Conservation (phyloP, 2,113 vertebrate species). For the Piliocolobus tephrosceles region DNA sequence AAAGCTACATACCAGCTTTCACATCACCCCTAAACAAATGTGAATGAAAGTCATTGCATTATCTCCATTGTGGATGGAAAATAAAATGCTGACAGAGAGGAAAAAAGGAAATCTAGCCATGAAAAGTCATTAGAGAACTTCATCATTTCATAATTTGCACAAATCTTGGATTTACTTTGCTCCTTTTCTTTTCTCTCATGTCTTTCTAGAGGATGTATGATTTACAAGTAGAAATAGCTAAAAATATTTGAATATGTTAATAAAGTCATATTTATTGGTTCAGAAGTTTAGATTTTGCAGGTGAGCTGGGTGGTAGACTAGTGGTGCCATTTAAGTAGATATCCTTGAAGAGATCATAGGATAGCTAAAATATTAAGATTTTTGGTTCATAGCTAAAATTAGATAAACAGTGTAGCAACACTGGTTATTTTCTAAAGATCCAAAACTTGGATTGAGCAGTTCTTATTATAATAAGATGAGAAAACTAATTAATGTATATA, state of each 20-base stretch:
- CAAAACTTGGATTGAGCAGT: background rate
- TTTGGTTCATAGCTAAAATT: background rate
- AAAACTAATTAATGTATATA: background rate
- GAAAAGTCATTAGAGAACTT: background rate
- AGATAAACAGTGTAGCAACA: background rate
- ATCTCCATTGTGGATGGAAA: slow-evolving; percentile 8
- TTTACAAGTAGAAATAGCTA: background rate
- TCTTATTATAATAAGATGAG: slow-evolving; percentile 5
- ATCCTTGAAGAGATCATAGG: background rate
- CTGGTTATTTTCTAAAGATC: background rate
- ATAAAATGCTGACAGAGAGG: background rate
- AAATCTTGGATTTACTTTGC: background rate
- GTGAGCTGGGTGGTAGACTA: background rate
- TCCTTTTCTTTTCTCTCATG: slow-evolving; percentile 5
- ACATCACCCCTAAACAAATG: slow-evolving; percentile 7
- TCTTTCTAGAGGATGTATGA: background rate
- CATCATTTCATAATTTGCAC: background rate
- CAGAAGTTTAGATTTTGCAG: background rate
- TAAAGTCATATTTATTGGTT: background rate
- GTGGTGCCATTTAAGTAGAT: background rate
- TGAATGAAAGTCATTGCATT: background rate
- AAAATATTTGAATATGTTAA: slow-evolving; percentile 8
- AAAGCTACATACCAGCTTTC: background rate
- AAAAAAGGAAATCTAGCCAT: background rate
- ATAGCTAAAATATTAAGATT: background rate